Base-by-base conservation (phyloP, 2,797 vertebrate species). In the Lagocephalus sceleratus region DNA sequence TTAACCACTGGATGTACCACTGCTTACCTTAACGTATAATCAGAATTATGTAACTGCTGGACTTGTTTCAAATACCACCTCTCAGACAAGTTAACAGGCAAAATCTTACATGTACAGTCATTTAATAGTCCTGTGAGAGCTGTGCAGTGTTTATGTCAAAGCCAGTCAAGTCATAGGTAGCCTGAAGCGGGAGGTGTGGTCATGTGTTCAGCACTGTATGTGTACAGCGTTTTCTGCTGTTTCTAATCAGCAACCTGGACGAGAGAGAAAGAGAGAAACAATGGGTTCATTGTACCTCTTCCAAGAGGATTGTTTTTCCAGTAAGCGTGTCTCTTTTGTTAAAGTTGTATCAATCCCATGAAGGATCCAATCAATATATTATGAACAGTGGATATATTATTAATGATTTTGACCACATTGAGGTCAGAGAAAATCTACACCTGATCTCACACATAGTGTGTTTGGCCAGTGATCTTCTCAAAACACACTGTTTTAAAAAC, bases 171-270 rank as follows among this genome's bases (percentile, higher is more conserved):
- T 57, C 8, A 50, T 43, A 46, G 5, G 45, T 2, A 14, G 22
- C 14, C 20, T 35, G 12, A 41, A 40, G 16, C 17, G 0, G 20
- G n/a, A 48, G 40, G 16, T 56, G 8, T 54, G 20, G 43, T 42
- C 20, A 50, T 45, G 9, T 57, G 47, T 47, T 11, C 40, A 17
- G 2, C 15, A 61, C 29, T 50, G 22, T 38, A 40, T 20, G 32
- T 5, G 32, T 14, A 35, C 32, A 35, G 14, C 12, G 12, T 12
- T 35, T 16, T 46, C 25, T 51, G 14, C 26, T 68, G 49, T 74
- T 79, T 69, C 58, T 62, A 35, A 67, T 65, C 61, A 68, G 25
- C 42, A 51, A 67, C 41, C 32, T 19, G 23, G 32, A 55, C 19
- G 49, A 20, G 25, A 51, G 11, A 1, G 32, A 35, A 14, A 5